A percentile compares a stretch with the other conserved stretches of the same genome.
These are phyloP conservation scores for Dendrolimus punctatus DNA, from an alignment of 1,140 invertebrate genomes.

Conservation along the genomic window DNA sequence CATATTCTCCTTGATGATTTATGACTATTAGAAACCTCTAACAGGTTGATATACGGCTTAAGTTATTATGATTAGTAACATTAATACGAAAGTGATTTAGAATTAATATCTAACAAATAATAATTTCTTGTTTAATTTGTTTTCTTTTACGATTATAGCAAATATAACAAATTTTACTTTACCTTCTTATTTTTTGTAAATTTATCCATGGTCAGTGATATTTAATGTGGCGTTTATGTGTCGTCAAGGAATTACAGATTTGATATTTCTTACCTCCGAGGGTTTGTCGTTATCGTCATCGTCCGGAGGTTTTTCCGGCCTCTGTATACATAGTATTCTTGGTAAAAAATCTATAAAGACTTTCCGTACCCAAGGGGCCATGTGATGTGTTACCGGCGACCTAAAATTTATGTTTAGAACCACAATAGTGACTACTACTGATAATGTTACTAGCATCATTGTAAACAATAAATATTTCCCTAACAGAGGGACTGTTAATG, in stretches of 20 bases:
- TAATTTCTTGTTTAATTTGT: no score
- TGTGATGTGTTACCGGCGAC: slow-evolving; percentile 96
- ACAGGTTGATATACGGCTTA: no score
- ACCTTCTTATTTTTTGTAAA: no score
- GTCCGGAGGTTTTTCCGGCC: slow-evolving; percentile 80
- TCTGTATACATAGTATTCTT: slow-evolving; percentile 86
- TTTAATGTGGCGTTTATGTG: no score
- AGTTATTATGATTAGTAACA: no score
- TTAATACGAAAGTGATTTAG: no score
- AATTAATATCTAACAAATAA: no score
- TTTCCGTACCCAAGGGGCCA: slow-evolving; percentile 91
- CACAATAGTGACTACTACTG: slow-evolving; percentile 97
- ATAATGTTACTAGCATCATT: slow-evolving; percentile 98
- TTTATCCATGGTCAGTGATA: no score
- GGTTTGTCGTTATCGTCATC: slow-evolving; percentile 80
- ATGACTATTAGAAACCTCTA: background rate
- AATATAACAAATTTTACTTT: no score
- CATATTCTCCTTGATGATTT: slow-evolving; percentile 9
- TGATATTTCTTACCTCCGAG: slow-evolving; percentile 71
- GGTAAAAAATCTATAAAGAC: slow-evolving; percentile 93
- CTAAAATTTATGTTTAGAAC: slow-evolving; percentile 99
- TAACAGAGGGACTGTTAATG: slow-evolving; percentile 95
- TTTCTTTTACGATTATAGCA: no score
- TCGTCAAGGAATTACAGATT: background rate
- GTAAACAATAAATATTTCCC: slow-evolving; percentile 99